Evolutionary conservation across 2,113 vertebrate species (phyloP), one percentile per base, ranked within the genome.

Genomic region (Dipodomys merriami): DNA sequence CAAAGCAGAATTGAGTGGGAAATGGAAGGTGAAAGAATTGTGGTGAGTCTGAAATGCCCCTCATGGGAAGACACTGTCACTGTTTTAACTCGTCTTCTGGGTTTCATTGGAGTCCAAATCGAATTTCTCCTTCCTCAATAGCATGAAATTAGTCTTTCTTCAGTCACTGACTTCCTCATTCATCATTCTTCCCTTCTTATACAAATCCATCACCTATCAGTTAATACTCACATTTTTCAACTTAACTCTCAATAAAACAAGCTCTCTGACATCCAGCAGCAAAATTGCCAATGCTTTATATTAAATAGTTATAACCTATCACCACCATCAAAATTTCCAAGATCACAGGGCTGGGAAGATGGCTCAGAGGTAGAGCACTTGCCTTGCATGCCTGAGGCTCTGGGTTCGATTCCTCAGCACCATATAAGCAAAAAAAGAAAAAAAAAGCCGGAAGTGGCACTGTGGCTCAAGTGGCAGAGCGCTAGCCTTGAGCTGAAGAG

Each of bases 61-160:
- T 65, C 18, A 35, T 44, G 29, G 35, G 39, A 33, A 71, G 18
- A 57, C 25, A 30, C 0, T 86, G 15, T 60, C 27, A 65, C 53
- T 23, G 10, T 86, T 78, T 53, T 72, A 77, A 88, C 15, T 73
- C 7, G 22, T 69, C 19, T 88, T 83, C n/a, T 27, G 57, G 22
- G 57, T 53, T 82, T 35, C 84, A 6, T 33, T 83, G 68, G 19
- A 44, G 7, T 60, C 27, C 30, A 90, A 64, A 62, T 84, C n/a
- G 78, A 88, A 90, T 90, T 74, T 81, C 49, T 39, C 65, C 57
- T 87, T 92, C 23, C 64, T 89, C 9, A 33, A 33, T 27, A 65
- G 7, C 53, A 94, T 44, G 39, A 87, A 57, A 81, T 73, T 68
- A 19, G 29, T 77, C 83, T 89, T 82, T 78, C 35, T 44, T 82